These are phyloP conservation scores for Atta colombica DNA, from an alignment of 1,140 invertebrate genomes.

Conservation along the genomic window DNA sequence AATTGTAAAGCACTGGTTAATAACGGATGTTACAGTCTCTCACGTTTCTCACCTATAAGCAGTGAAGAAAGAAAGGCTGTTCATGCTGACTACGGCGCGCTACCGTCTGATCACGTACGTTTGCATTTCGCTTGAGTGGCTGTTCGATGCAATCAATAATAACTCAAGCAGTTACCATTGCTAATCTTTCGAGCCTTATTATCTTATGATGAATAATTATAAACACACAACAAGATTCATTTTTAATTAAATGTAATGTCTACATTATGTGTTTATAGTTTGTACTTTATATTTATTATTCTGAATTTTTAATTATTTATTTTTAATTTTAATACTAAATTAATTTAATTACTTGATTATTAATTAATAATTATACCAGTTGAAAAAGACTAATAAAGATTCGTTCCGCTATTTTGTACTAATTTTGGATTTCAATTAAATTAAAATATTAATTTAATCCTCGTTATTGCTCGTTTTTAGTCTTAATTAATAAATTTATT, in stretches of 20 bases:
- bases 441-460: no score
- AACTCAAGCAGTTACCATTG: background rate
- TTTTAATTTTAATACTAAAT: no score
- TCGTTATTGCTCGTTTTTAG: no score
- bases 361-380: no score
- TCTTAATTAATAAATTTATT: no score
- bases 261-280: no score
- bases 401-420: no score
- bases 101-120: slow-evolving; percentile 36
- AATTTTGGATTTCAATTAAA: no score
- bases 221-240: background rate
- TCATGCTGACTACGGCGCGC: slow-evolving; percentile 24
- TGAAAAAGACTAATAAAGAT: no score
- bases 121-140: slow-evolving; percentile 22
- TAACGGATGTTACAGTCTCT: slow-evolving; percentile 49
- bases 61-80: slow-evolving; percentile 11
- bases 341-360: no score
- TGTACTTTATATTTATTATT: no score
- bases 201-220: background rate
- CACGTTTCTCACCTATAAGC: slow-evolving; percentile 36
- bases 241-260: background rate
- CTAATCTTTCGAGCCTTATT: background rate
- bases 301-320: no score
- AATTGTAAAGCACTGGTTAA: slow-evolving; percentile 57
- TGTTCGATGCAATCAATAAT: background rate